These are phyloP conservation scores for Agrochola macilenta DNA, from an alignment of 2,888 invertebrate genomes.

Conservation along the genomic window DNA sequence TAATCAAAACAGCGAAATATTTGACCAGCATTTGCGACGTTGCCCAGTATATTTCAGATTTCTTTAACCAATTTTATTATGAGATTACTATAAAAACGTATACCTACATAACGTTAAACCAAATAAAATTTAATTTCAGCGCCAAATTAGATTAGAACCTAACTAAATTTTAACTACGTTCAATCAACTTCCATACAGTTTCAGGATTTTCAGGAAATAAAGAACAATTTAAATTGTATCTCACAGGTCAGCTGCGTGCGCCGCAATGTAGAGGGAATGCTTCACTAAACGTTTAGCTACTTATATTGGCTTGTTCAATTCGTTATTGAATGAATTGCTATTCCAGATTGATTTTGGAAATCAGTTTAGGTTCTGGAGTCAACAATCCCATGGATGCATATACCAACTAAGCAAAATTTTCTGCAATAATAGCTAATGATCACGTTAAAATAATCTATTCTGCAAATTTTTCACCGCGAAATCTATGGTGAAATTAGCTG, in stretches of 20 bases:
- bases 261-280: constrained; percentile 1
- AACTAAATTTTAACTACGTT: background rate
- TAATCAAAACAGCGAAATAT: too few relatives aligned
- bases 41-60: background rate
- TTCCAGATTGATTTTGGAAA: constrained; percentile 37
- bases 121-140: constrained; percentile 2
- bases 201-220: constrained; percentile 10
- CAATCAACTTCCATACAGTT: background rate
- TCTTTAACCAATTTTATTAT: background rate
- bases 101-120: background rate
- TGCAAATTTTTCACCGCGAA: too few relatives aligned
- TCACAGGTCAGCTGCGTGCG: constrained; percentile 12
- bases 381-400: background rate
- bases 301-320: constrained; percentile 38
- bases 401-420: background rate
- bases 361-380: constrained; percentile 23
- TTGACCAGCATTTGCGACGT: too few relatives aligned
- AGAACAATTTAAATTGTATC: constrained; percentile 28
- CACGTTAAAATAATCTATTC: background rate
- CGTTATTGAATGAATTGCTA: constrained; percentile 26
- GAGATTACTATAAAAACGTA: constrained; percentile 3
- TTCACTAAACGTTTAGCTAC: background rate
- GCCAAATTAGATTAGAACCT: background rate
- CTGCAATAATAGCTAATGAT: background rate
- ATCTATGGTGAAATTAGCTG: too few relatives aligned